Conservation (phyloP, 2,113 vertebrate genomes). For the Epinephelus fuscoguttatus region DNA sequence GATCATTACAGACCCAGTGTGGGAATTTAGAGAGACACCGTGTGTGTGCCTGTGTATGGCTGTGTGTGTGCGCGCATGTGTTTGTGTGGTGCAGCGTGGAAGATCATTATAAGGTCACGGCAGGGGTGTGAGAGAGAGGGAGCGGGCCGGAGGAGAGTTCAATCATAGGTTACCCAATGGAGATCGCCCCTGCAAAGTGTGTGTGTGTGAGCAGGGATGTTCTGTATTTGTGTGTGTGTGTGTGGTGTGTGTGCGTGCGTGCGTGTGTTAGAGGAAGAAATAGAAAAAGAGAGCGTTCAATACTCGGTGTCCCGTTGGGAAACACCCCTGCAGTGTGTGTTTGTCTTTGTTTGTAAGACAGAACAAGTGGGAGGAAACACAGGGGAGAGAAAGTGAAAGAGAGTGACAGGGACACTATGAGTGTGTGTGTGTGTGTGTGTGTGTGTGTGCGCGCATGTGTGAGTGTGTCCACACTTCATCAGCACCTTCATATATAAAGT, state of each 20-base stretch:
- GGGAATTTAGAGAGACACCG: slow-evolving; percentile 54
- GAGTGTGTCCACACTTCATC: slow-evolving; percentile 22
- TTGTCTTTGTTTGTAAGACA: slow-evolving; percentile 46
- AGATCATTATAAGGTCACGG: slow-evolving; percentile 73
- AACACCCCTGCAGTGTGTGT: slow-evolving; percentile 44
- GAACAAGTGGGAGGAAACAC: slow-evolving; percentile 37
- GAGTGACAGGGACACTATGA: slow-evolving; percentile 12
- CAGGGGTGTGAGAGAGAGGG: slow-evolving; percentile 46
- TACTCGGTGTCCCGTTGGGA: slow-evolving; percentile 32
- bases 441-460: not conserved
- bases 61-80: slow-evolving; percentile 14
- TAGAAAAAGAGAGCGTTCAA: slow-evolving; percentile 27
- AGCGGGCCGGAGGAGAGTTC: slow-evolving; percentile 42
- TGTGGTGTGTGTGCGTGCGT: not conserved
- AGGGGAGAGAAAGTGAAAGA: slow-evolving; percentile 10
- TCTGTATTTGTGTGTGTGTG: slow-evolving; percentile 2
- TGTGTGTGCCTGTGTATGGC: slow-evolving; percentile 17
- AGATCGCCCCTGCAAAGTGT: slow-evolving; percentile 28
- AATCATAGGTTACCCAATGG: slow-evolving; percentile 51
- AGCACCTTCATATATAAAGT: slow-evolving; percentile 9
- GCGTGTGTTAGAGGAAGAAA: not conserved
- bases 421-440: not conserved
- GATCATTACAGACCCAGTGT: slow-evolving; percentile 66
- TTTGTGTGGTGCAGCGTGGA: slow-evolving; percentile 24
- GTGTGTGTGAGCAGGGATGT: not conserved